These are phyloP conservation scores for Tenthredo amoena DNA, from an alignment of 2,888 invertebrate genomes.

Conservation along the genomic window DNA sequence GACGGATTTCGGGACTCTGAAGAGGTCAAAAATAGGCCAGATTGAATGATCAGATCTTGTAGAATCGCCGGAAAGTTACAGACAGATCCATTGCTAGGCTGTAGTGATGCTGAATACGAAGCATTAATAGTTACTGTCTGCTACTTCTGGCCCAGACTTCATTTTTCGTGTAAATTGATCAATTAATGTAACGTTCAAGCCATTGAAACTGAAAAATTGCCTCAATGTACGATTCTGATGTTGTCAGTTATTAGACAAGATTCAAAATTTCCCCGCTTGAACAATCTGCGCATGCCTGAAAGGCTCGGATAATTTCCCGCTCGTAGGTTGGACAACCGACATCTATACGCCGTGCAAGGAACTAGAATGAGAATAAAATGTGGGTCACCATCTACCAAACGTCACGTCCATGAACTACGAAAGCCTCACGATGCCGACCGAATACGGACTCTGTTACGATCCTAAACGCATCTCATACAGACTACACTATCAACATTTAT, in stretches of 20 bases:
- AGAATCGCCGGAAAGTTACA: not conserved
- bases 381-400: not conserved
- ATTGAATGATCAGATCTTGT: not conserved
- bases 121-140: not conserved
- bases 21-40: not conserved
- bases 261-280: slow-evolving; percentile 19
- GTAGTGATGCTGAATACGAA: not conserved
- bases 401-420: not conserved
- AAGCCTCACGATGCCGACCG: too few relatives aligned
- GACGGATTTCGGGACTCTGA: not conserved
- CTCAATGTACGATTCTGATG: not conserved
- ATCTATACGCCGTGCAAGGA: not conserved
- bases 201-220: not conserved
- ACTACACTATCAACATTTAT: too few relatives aligned
- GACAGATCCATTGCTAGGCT: not conserved
- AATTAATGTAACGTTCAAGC: not conserved
- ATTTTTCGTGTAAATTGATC: not conserved
- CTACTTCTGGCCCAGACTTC: not conserved
- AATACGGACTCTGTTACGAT: too few relatives aligned
- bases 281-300: not conserved
- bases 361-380: not conserved
- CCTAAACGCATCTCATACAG: too few relatives aligned
- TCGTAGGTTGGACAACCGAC: not conserved
- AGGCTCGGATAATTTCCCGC: not conserved
- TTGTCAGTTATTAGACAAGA: not conserved